Conservation (phyloP, 2,797 vertebrate genomes). For the Babyrousa celebensis region DNA sequence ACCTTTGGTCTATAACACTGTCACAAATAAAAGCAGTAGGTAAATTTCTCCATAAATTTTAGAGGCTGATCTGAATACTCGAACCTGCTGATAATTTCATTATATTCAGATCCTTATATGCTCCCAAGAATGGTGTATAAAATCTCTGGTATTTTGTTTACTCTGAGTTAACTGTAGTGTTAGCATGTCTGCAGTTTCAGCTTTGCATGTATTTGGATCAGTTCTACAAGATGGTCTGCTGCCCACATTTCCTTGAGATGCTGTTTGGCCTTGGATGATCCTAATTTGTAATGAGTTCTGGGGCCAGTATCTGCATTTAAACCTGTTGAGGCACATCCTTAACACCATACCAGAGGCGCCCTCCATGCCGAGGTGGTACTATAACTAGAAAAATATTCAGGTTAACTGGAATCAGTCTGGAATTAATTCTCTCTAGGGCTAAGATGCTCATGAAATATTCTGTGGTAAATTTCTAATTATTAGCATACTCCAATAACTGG, state of each 20-base stretch:
- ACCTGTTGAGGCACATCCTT: slow-evolving; percentile 45
- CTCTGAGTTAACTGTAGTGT: neutral
- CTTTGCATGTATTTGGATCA: neutral
- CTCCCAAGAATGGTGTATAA: neutral
- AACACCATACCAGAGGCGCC: neutral
- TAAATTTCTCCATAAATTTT: slow-evolving; percentile 67
- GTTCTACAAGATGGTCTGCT: neutral
- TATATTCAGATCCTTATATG: slow-evolving; percentile 38
- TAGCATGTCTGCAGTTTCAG: neutral
- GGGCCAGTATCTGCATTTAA: slow-evolving; percentile 6
- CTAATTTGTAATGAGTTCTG: neutral
- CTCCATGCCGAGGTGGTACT: neutral
- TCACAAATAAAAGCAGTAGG: slow-evolving; percentile 44
- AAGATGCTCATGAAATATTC: slow-evolving; percentile 36
- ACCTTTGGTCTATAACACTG: neutral
- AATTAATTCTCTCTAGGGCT: slow-evolving; percentile 19
- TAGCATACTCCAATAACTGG: slow-evolving; percentile 19
- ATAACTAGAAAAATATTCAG: neutral
- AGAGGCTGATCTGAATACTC: slow-evolving; percentile 65
- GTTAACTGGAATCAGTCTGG: slow-evolving; percentile 44
- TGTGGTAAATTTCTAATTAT: slow-evolving; percentile 54
- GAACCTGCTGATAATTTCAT: neutral
- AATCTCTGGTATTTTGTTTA: neutral
- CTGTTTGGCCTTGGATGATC: slow-evolving; percentile 39
- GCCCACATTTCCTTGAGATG: neutral